Conservation (phyloP, 1,140 invertebrate species). For the Papilio polytes region DNA sequence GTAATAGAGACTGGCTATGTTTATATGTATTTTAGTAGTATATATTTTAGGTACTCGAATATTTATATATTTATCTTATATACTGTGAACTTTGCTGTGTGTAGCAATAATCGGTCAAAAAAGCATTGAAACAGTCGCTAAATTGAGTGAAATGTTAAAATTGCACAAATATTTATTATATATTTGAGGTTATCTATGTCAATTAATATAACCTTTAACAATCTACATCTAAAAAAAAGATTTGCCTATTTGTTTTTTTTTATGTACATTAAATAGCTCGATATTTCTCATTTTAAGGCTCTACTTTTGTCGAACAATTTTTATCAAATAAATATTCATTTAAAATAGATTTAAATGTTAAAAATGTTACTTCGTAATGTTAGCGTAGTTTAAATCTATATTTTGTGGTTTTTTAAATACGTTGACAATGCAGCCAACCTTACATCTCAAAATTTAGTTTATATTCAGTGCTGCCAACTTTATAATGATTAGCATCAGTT, state of each 20-base stretch:
- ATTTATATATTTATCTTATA: background rate
- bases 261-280: too few species aligned
- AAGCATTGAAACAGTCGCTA: background rate
- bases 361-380: too few species aligned
- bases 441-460: background rate
- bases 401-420: background rate
- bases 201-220: background rate
- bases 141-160: background rate
- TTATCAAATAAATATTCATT: too few species aligned
- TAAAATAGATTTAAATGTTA: too few species aligned
- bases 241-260: too few species aligned
- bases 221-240: background rate
- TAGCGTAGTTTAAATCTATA: too few species aligned
- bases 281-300: too few species aligned
- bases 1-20: slow-evolving; percentile 16
- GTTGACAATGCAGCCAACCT: background rate
- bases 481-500: background rate
- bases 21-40: background rate
- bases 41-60: slow-evolving; percentile 8
- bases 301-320: too few species aligned
- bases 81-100: background rate
- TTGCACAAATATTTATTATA: background rate
- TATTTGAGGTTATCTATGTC: background rate
- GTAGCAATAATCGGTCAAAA: background rate
- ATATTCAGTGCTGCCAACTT: background rate